Evolutionary conservation across 2,113 vertebrate genomes (phyloP), one percentile per base, ranked within the genome.

Genomic region (Bubo scandiacus): DNA sequence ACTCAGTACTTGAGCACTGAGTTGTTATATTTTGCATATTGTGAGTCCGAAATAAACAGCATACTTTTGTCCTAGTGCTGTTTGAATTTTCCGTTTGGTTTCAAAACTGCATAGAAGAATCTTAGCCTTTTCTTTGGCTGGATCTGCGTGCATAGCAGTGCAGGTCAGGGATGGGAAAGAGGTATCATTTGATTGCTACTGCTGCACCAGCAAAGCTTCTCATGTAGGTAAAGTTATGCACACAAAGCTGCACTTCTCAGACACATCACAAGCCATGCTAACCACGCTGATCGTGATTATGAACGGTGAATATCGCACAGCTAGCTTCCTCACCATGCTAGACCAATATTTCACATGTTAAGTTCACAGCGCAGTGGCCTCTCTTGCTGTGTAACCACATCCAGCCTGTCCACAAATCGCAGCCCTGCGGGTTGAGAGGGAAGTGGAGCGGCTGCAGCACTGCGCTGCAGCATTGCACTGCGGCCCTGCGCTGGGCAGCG

Each of bases 391-490:
- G 73, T 78, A 32, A 84, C 85, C 94, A 78, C 90, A 90, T 87
- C 84, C 77, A 68, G 72, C 68, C 78, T 25, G 54, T 34, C 86
- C 47, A 8, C 87, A 91, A 20, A 47, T 62, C 0, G 1, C 38
- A 8, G 42, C 61, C 66, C 54, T 0, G 0, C 1, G 10, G 63
- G 40, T 12, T 6, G n/a, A 10, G 57, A 63, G 51, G 59, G 19
- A 23, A 36, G 65, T 0, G 38, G 32, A 23, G 80, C 0, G 0
- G 47, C 84, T 52, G 40, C 49, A 34, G 58, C 55, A 1, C 30
- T 3, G 25, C 11, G 4, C 68, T 12, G 52, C 0, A 1, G n/a
- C 62, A 8, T 10, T 5, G 0, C 47, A 22, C 47, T 49, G 43
- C 43, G 43, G 43, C 43, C 18, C 16, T 14, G 43, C 17, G 15